Evolutionary conservation across 2,113 vertebrate species (phyloP), one percentile per base, ranked within the genome.

Genomic region (Noturus placidus): DNA sequence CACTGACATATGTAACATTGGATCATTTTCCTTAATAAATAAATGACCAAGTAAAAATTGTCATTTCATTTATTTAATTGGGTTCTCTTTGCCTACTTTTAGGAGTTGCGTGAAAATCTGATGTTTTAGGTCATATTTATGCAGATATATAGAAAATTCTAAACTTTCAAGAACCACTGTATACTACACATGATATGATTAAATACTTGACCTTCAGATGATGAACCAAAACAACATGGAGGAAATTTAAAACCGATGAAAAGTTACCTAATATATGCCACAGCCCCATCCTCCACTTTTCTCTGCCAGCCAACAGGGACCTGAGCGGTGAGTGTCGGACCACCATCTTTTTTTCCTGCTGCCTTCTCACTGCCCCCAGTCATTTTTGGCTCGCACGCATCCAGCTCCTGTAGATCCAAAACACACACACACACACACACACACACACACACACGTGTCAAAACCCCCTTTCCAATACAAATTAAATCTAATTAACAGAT

Each of bases 361-460:
- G 95, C 94, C 95, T 95, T 94, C 93, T 97, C 97, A 96, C 96
- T 97, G 95, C 96, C 96, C 93, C 97, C 97, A 95, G 97, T 97
- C 96, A 97, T 98, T 97, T 96, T 97, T 96, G 94, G 92, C 93
- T 93, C 94, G 93, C 92, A 89, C 92, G 93, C 93, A 95, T 96
- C 95, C 94, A 96, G 95, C 93, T 96, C 96, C 96, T 97, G 91
- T 10, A 22, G 85, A 92, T 4, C 35, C 8, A 67, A 87, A 78
- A 20, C 20, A 33, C 11, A 57, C 13, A 78, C 35, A 57, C 13
- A 78, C 35, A 57, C 13, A 78, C 35, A n/a, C n/a, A 20, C 20
- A 33, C 11, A 20, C 20, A 33, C 11, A 20, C 20, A 33, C 11
- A 57, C 13, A 78, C 35, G 54, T 17, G 20, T 83, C 22, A 86